Evolutionary conservation across 2,888 invertebrate genomes (phyloP), one percentile per base, ranked within the genome.

Genomic region (Plebejus anna): DNA sequence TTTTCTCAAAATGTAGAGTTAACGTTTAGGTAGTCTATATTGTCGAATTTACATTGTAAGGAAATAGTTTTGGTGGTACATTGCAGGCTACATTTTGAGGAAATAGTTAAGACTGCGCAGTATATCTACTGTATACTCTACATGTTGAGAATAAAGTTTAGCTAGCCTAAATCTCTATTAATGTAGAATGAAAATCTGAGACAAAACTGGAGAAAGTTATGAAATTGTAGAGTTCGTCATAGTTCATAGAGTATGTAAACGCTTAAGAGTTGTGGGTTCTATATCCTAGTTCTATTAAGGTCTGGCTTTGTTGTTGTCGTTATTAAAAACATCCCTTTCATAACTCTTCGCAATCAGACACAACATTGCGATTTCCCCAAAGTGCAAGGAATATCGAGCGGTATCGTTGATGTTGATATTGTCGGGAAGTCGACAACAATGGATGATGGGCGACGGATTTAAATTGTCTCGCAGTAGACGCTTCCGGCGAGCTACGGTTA

Each of bases 391-490:
- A 28, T 61, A 66, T 66, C 66, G 66, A 66, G 9, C 66, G 66
- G 11, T 61, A 32, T 7, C 66, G 66, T 32, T 73, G 66, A 77
- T 75, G 59, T 38, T 76, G 75, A 66, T 73, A 77, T 79, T 78
- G 81, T 84, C 87, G 86, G 88, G 90, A 89, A 87, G 89, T 86
- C 83, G 83, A 79, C 85, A 86, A 90, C 90, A 89, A 89, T 86
- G 84, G 83, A 80, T 83, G 85, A 86, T 85, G 84, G 81, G 84
- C 84, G 88, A 88, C 82, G 87, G 88, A 87, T 88, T 90, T 86
- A 90, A 92, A 92, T 91, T 91, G 91, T 90, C 88, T 89, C 88
- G 86, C 91, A 92, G 90, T 91, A 89, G 85, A 80, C 79, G 84
- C 84, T 91, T 92, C 92, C 92, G 91, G 86, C 82, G 85, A 78